Conservation (phyloP, 2,113 vertebrate genomes). For the Tragelaphus scriptus region DNA sequence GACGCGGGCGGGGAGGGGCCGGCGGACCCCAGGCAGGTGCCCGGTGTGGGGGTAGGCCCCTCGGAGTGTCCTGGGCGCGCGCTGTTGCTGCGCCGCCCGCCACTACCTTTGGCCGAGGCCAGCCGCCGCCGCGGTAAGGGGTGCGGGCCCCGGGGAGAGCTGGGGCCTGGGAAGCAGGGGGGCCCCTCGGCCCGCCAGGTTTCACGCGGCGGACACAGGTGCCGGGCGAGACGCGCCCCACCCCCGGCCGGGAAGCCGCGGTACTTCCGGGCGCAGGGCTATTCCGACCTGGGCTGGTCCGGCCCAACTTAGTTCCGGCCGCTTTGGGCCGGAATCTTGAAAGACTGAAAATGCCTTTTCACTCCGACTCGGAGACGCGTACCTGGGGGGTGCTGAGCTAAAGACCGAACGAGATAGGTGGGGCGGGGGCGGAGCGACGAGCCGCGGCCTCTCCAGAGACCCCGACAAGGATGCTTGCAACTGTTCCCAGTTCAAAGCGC, state of each 20-base stretch:
- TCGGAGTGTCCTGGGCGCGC: too few species aligned
- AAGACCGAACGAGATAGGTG: rapidly evolving
- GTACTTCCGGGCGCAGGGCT: neutral
- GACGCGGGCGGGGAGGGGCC: neutral
- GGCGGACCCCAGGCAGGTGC: neutral
- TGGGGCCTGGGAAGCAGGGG: neutral
- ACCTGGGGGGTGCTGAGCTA: neutral
- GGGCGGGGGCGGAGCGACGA: neutral
- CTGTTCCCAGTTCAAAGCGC: neutral
- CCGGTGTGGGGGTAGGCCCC: rapidly evolving
- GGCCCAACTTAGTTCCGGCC: neutral
- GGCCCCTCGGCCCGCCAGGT: rapidly evolving
- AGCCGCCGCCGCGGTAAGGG: neutral
- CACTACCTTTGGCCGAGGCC: neutral
- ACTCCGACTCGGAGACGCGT: neutral
- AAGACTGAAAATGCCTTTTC: neutral
- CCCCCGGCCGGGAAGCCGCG: neutral
- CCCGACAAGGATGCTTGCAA: too few species aligned
- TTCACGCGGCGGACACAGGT: neutral
- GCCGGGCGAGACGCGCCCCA: neutral
- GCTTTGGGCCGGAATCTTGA: neutral
- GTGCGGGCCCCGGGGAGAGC: neutral
- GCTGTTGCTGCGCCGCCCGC: neutral
- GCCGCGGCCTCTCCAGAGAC: neutral
- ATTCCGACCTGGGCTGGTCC: neutral